phyloP scores from a whole-genome alignment of 1,140 invertebrate species.

The Eriosoma lanigerum region DNA sequence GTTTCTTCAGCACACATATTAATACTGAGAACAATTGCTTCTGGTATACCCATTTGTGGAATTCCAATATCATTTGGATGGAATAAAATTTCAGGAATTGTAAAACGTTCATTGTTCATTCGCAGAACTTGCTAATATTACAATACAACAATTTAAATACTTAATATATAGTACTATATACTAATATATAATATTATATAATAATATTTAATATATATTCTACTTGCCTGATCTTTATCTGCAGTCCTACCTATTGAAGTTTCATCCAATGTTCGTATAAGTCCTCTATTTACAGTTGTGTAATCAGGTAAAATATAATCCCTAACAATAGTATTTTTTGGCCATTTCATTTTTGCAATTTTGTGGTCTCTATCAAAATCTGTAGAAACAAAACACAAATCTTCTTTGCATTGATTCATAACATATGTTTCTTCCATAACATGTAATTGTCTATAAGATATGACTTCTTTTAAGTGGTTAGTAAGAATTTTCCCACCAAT shows the following conservation, averaged over 20 bases:
- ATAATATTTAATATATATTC: not conserved
- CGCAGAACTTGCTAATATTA: constrained; percentile 70
- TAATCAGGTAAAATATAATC: constrained; percentile 98
- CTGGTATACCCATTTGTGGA: constrained; percentile 89
- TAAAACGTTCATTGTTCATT: constrained; percentile 89
- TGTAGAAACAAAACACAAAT: constrained; percentile 90
- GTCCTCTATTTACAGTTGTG: constrained; percentile 80
- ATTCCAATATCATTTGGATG: constrained; percentile 94
- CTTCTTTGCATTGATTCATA: constrained; percentile 98
- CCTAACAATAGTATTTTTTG: constrained; percentile 69
- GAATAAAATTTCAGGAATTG: constrained; percentile 93
- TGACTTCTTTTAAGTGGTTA: constrained; percentile 96
- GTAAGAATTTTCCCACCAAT: constrained; percentile 96
- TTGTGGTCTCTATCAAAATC: constrained; percentile 86
- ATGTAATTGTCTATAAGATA: constrained; percentile 95
- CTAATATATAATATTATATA: too few relatives aligned
- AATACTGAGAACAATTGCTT: constrained; percentile 80
- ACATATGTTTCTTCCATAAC: constrained; percentile 99
- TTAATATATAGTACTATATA: not conserved
- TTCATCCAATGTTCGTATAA: constrained; percentile 67
- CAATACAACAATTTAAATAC: not conserved
- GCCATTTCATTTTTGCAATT: constrained; percentile 66
- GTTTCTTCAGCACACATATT: constrained; percentile 74
- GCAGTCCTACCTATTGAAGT: constrained; percentile 59
- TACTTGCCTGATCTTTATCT: constrained; percentile 64